phyloP scores from a whole-genome alignment of 2,113 vertebrate species.

The Trogon surrucura region DNA sequence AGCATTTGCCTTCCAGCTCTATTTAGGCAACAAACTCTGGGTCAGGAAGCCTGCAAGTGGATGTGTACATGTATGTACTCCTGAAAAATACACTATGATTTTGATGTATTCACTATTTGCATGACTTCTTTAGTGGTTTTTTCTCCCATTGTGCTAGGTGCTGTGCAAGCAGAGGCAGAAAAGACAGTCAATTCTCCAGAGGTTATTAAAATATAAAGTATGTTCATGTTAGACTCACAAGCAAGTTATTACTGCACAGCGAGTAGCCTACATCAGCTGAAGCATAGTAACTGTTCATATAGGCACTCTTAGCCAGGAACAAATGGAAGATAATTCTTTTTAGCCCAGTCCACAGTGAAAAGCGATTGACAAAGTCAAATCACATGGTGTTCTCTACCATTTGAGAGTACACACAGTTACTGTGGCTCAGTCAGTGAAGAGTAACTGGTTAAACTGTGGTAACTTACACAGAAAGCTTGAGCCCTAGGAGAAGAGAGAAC shows the following conservation, averaged over 20 bases:
- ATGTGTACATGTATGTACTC: background rate
- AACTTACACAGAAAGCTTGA: background rate
- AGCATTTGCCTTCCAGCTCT: constrained; percentile 1
- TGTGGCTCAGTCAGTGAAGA: background rate
- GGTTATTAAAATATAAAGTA: constrained; percentile 59
- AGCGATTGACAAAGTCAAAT: constrained; percentile 38
- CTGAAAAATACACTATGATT: background rate
- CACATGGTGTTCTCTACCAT: background rate
- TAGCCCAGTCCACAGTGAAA: background rate
- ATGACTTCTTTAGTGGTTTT: constrained; percentile 10
- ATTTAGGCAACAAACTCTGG: background rate
- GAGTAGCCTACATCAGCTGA: constrained; percentile 4
- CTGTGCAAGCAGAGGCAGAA: constrained; percentile 15
- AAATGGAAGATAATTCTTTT: constrained; percentile 34
- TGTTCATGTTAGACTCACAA: constrained; percentile 39
- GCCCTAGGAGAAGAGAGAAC: background rate
- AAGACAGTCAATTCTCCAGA: constrained; percentile 19
- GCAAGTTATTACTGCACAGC: constrained; percentile 44
- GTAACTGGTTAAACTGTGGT: background rate
- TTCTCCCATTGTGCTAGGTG: background rate
- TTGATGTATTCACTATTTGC: constrained; percentile 31
- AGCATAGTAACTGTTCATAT: background rate
- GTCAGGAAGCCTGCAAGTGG: background rate
- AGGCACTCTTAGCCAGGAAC: background rate
- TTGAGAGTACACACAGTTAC: background rate